phyloP scores from a whole-genome alignment of 2,888 invertebrate genomes.

The Agonopterix arenella region DNA sequence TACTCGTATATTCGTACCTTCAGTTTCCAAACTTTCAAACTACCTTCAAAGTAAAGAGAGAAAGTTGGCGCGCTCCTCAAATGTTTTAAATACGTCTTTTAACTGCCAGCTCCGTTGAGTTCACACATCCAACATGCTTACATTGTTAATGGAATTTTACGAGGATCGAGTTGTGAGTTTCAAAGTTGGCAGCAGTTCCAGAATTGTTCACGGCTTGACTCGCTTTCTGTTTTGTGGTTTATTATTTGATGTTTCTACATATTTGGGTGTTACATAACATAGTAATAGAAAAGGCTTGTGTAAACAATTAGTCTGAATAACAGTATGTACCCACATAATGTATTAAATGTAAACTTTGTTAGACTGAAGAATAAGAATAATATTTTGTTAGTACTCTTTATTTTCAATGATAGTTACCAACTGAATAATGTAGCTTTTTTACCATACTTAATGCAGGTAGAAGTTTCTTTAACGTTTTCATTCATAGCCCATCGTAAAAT shows the following conservation, averaged over 20 bases:
- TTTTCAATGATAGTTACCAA: no score
- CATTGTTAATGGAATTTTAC: slow-evolving; percentile 37
- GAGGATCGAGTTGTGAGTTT: slow-evolving; percentile 22
- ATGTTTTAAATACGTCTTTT: slow-evolving; percentile 42
- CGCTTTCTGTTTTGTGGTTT: slow-evolving; percentile 15
- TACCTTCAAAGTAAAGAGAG: slow-evolving; percentile 26
- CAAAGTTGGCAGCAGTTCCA: slow-evolving; percentile 19
- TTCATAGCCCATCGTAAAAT: slow-evolving; percentile 6
- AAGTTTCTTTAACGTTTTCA: slow-evolving; percentile 5
- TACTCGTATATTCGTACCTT: slow-evolving; percentile 11
- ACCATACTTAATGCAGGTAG: no score
- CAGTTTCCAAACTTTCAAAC: slow-evolving; percentile 21
- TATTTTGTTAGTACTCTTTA: no score
- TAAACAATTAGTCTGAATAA: no score
- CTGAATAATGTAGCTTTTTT: no score
- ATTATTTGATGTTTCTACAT: slow-evolving; percentile 1
- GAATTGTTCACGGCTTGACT: slow-evolving; percentile 25
- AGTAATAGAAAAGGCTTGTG: no score
- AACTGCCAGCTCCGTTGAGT: slow-evolving; percentile 27
- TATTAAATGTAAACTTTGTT: no score
- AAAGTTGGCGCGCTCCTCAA: slow-evolving; percentile 22
- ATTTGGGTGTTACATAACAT: no score
- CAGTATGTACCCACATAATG: no score
- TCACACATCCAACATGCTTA: slow-evolving; percentile 35
- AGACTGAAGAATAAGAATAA: no score